Base-by-base conservation (phyloP, 2,113 vertebrate species). In the Entelurus aequoreus region DNA sequence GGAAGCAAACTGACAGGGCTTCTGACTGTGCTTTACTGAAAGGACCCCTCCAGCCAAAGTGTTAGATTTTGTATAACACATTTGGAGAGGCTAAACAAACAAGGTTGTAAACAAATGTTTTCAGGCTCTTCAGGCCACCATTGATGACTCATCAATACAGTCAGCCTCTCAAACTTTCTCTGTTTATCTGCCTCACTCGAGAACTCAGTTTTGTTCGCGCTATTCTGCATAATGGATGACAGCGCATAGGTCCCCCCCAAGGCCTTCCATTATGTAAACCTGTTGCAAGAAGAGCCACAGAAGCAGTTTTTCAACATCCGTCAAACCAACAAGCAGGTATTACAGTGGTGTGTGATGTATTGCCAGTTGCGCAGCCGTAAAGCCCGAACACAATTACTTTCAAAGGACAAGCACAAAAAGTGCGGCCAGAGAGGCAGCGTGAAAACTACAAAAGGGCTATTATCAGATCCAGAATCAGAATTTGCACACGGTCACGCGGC, bases 241-340 rank as follows among this genome's bases (percentile, higher is more conserved):
- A 69, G 81, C 81, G 78, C 84, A 75, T 40, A 63, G 49, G 49
- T 65, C 80, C 79, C 80, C 79, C 80, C 60, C 38, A 6, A 65
- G 83, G 82, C 71, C 78, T 63, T 79, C 76, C 68, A 85, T 88
- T 86, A 87, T 71, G 63, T 86, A 88, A 88, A 85, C 82, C 78
- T 88, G 82, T 87, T 86, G 84, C 82, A 80, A 78, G 72, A 68
- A 65, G 74, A 86, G 73, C 76, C 80, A 60, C 64, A 61, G 59
- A 68, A 74, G 80, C 66, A 70, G 64, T 79, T 84, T 80, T 65
- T 74, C 55, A 72, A 51, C 72, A 84, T 83, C 75, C 63, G 79
- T 79, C 77, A 81, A 68, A 80, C 69, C 52, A 68, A 53, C 47
- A 56, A 63, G 40, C 28, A 63, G 58, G 66, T 54, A 47, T 71